Evolutionary conservation across 2,888 invertebrate genomes (phyloP), one percentile per base, ranked within the genome.

Genomic region (Acheta domesticus): DNA sequence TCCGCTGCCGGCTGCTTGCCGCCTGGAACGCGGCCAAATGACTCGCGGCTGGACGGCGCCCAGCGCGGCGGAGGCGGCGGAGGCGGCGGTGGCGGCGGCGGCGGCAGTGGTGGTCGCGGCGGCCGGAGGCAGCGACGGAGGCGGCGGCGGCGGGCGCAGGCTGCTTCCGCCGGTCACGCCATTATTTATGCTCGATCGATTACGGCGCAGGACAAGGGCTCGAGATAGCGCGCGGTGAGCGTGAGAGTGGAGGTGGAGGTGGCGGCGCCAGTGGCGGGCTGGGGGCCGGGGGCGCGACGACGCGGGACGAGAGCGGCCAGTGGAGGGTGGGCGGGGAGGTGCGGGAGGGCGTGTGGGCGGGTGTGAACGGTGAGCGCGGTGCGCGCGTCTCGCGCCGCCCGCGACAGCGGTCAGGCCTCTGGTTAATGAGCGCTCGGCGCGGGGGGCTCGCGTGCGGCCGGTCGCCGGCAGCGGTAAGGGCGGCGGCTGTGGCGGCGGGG

Each of bases 1-100:
- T 14, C 14, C 62, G n/a, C 62, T n/a, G 62, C 62, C 62, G 62
- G 62, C 62, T 62, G 62, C n/a, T 62, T n/a, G 62, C 62, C 62
- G 62, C 62, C 62, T 62, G 62, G 62, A 62, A 62, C 62, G 62
- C 62, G n/a, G 62, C 62, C 62, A 62, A 62, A 62, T 62, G 62
- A 62, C 62, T 62, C 62, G 62, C n/a, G 62, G 62, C 62, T 62
- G 62, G 62, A 62, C 62, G 62, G 14, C 62, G 62, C 62, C 62
- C 62, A 62, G 62, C 62, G 62, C 62, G 4, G 62, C 16, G 16
- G 62, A 19, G 16, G 16, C 14, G 62, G 62, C 3, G 62, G 16
- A 2, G 62, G 62, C 16, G 62, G 16, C 14, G 16, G 16, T 11
- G 62, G 62, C 14, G n/a, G n/a, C n/a, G n/a, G 14, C 50, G 50